Conservation (phyloP, 2,113 vertebrate genomes). For the Phrynocephalus versicolor region DNA sequence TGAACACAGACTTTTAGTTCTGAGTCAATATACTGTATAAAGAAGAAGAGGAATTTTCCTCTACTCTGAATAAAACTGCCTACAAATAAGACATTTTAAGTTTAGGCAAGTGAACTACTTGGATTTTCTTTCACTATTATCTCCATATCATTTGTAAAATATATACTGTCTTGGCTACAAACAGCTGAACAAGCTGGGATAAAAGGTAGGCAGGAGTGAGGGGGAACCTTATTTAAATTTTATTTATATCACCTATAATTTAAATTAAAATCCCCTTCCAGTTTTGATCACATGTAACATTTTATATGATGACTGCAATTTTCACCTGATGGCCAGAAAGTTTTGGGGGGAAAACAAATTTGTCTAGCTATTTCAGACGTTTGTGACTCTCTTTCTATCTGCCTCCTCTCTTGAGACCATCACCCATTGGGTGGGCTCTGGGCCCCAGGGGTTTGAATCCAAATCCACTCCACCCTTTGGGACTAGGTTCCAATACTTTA, state of each 20-base stretch:
- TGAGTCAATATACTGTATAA: not conserved
- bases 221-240: not conserved
- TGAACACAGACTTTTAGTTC: not conserved
- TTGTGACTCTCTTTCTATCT: too few relatives aligned
- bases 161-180: not conserved
- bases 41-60: not conserved
- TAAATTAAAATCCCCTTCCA: not conserved
- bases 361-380: conserved; percentile 15
- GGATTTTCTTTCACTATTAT: conserved; percentile 3
- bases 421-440: too few relatives aligned
- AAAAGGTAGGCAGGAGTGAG: conserved; percentile 4
- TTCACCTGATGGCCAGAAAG: conserved; percentile 1
- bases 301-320: not conserved
- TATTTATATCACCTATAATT: not conserved
- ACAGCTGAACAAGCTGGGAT: not conserved
- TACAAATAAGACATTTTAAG: conserved; percentile 5
- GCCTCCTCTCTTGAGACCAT: too few relatives aligned
- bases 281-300: not conserved
- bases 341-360: not conserved
- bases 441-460: too few relatives aligned
- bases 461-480: too few relatives aligned
- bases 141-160: not conserved
- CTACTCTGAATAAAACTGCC: not conserved
- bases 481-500: too few relatives aligned
- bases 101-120: conserved; percentile 18